Evolutionary conservation across 30 jellyfish, hydroid and myxozoan genomes (phyloP).

Genomic region (Aurelia aurita complex sp. Pacific): DNA sequence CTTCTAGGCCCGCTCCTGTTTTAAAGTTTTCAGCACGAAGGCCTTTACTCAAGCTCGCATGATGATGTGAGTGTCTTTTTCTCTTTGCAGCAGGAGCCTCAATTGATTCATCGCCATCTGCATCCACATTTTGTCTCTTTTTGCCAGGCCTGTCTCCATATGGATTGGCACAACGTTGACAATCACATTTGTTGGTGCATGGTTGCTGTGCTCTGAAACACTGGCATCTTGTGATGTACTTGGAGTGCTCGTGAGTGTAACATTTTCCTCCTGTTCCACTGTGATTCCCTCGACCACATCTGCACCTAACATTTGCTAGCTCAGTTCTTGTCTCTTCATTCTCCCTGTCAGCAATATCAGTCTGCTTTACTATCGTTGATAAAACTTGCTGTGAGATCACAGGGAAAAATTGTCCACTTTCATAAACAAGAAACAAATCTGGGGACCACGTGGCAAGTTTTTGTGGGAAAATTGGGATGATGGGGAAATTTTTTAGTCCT

Average conservation of each 20-base stretch:
- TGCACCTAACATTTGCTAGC: slow-evolving; percentile 64
- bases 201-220: slow-evolving; percentile 87
- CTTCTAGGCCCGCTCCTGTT: slow-evolving; percentile 83
- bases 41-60: slow-evolving; percentile 60
- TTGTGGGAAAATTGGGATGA: slow-evolving; percentile 88
- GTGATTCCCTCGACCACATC: slow-evolving; percentile 94
- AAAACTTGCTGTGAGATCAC: slow-evolving; percentile 55
- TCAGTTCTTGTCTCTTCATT: not conserved
- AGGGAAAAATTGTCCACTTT: slow-evolving; percentile 74
- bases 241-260: slow-evolving; percentile 82
- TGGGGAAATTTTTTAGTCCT: slow-evolving; percentile 72
- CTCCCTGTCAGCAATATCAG: slow-evolving; percentile 5
- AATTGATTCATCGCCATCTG: not conserved
- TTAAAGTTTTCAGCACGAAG: slow-evolving; percentile 69
- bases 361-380: slow-evolving; percentile 11
- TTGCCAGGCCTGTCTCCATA: slow-evolving; percentile 82
- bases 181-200: slow-evolving; percentile 83
- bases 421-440: slow-evolving; percentile 57
- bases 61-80: slow-evolving; percentile 83
- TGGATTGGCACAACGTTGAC: slow-evolving; percentile 83
- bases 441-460: slow-evolving; percentile 66
- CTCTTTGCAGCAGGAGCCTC: slow-evolving; percentile 61
- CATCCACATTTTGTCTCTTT: slow-evolving; percentile 13
- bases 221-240: slow-evolving; percentile 81
- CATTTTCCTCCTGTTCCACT: slow-evolving; percentile 77